Base-by-base conservation (phyloP, 2,113 vertebrate species). In the Setophaga coronata region DNA sequence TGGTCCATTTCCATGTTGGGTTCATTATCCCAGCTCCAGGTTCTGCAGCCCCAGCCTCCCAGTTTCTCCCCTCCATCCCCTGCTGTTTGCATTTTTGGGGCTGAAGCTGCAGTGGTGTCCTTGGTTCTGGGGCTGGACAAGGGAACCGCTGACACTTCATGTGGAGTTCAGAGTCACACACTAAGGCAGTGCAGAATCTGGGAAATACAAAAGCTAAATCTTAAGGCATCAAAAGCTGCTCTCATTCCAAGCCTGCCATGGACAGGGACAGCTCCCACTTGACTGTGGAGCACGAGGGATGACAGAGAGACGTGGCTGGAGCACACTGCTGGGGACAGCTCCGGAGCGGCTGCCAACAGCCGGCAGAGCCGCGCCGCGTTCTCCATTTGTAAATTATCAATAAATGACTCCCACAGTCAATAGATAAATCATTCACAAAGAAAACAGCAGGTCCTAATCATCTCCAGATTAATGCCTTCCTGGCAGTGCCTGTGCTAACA, bases 381-480 rank as follows among this genome's bases (percentile, higher is more conserved):
- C 93, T 51, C 76, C 53, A 3, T 42, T 67, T 57, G 47, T 67
- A 53, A 89, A 65, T 76, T 15, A 73, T 54, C 69, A 77, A 24
- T 65, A 89, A 66, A 82, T 20, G 40, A 36, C 28, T 70, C 13
- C 47, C 53, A 13, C 29, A 14, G 93, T 65, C 57, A 36, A 42
- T 53, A 77, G 61, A 34, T 64, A 25, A 90, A 78, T 90, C 31
- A 74, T 84, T 67, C 61, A 47, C 53, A 57, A 67, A 64, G 83
- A 36, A 79, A 82, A 13, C 89, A 95, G 81, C 81, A 40, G 83
- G 36, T 89, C 72, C 72, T 38, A 45, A 71, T 91, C n/a, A 57
- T 57, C 79, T 79, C 29, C 73, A 70, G 72, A 34, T 25, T 28
- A 51, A 64, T 62, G 89, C 34, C 19, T 82, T 62, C 51, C 79